Evolutionary conservation across 2,113 vertebrate genomes (phyloP).

Genomic region (Microcebus griseorufus): DNA sequence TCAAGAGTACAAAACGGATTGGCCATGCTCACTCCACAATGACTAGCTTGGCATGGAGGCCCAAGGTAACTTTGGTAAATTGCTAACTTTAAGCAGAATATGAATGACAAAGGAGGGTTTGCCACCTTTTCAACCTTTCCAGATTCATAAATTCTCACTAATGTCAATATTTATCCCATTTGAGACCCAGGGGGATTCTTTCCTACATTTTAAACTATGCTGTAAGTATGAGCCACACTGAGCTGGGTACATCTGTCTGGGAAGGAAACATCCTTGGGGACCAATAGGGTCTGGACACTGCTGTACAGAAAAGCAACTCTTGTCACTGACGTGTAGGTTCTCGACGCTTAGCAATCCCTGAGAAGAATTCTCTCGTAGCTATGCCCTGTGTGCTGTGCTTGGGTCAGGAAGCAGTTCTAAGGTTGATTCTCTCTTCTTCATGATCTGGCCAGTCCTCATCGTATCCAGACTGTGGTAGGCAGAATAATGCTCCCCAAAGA

Average conservation of each 20-base stretch:
- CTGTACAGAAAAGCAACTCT: neutral
- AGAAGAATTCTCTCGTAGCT: neutral
- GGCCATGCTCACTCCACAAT: too few species aligned
- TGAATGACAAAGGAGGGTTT: neutral
- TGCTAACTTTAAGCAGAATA: neutral
- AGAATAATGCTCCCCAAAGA: neutral
- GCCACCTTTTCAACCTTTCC: neutral
- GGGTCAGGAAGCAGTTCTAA: neutral
- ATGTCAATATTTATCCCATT: neutral
- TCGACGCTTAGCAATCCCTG: neutral
- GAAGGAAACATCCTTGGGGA: neutral
- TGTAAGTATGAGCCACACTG: neutral
- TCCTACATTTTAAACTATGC: neutral
- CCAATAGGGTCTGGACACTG: neutral
- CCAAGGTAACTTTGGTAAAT: neutral
- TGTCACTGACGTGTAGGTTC: neutral
- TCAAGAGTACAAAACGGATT: neutral
- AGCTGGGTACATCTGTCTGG: too few species aligned
- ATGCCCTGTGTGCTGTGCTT: neutral
- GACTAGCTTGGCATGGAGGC: neutral
- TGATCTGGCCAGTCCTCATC: neutral
- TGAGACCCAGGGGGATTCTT: neutral
- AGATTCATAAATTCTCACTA: neutral
- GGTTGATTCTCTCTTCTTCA: neutral
- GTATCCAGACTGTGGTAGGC: neutral